These are phyloP conservation scores for Chaetogeoica ovagalla DNA, from an alignment of 2,888 invertebrate genomes.

Conservation along the genomic window DNA sequence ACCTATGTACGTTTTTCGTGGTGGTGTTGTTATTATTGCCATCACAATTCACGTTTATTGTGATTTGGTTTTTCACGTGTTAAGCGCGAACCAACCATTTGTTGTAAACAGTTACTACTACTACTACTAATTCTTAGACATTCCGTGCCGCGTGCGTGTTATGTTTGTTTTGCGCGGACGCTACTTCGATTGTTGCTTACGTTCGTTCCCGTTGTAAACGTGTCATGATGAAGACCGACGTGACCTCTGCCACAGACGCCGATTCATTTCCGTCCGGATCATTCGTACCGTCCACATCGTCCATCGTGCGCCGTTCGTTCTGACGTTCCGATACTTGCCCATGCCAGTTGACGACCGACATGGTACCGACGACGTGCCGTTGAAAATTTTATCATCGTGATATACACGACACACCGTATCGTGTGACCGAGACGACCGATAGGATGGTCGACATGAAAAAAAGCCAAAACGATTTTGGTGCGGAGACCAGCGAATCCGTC, in stretches of 20 bases:
- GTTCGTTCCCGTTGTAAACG: constrained; percentile 6
- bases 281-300: not conserved
- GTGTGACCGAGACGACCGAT: not conserved
- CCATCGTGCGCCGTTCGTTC: not conserved
- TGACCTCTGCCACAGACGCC: constrained; percentile 14
- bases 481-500: constrained; percentile 31
- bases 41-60: too few species aligned
- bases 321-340: not conserved
- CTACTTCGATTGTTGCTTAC: not conserved
- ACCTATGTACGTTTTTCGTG: too few species aligned
- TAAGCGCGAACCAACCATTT: not conserved
- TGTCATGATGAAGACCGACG: not conserved
- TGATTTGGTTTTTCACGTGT: too few species aligned
- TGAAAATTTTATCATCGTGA: not conserved
- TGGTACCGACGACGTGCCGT: not conserved
- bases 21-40: too few species aligned
- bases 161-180: not conserved
- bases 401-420: not conserved
- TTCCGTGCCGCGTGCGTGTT: not conserved
- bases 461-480: not conserved
- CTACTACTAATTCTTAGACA: constrained; percentile 1
- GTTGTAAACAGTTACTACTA: not conserved
- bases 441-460: constrained; percentile 28
- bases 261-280: not conserved
- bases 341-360: not conserved